A percentile compares a stretch with the other conserved stretches of the same genome.
phyloP scores from a whole-genome alignment of 2,113 vertebrate genomes.

The Nycticryphes semicollaris region DNA sequence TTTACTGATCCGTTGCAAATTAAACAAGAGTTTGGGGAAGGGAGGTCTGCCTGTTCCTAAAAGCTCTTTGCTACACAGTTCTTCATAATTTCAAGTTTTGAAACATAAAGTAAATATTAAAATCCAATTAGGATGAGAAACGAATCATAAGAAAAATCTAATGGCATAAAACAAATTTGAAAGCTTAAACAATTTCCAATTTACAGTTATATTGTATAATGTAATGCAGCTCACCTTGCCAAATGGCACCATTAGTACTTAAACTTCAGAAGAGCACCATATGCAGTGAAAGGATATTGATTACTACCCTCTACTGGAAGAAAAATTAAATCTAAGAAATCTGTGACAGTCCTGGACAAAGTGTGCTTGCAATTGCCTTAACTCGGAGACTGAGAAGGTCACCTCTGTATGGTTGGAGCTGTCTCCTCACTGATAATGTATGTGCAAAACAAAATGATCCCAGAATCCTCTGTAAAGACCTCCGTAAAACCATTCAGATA shows the following conservation, averaged over 20 bases:
- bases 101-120: slow-evolving; percentile 5
- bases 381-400: not conserved
- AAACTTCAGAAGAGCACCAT: not conserved
- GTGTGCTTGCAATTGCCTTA: not conserved
- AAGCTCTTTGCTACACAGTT: not conserved
- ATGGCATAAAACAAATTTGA: slow-evolving; percentile 36
- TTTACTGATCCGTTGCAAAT: slow-evolving; percentile 1
- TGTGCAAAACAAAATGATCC: not conserved
- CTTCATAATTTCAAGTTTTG: slow-evolving; percentile 6
- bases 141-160: slow-evolving; percentile 26
- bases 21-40: not conserved
- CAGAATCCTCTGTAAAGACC: not conserved
- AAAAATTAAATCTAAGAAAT: slow-evolving; percentile 5
- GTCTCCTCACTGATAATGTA: not conserved
- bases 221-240: slow-evolving; percentile 30
- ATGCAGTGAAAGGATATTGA: not conserved
- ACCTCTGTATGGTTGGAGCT: not conserved
- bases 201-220: not conserved
- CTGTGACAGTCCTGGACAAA: not conserved
- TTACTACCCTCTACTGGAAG: not conserved
- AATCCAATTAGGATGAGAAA: slow-evolving; percentile 51
- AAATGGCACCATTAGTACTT: slow-evolving; percentile 51
- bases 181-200: slow-evolving; percentile 51
- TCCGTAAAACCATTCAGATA: not conserved
- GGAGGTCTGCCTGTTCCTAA: not conserved